phyloP scores from a whole-genome alignment of 1,140 invertebrate genomes.

The Neoseiulus cucumeris region DNA sequence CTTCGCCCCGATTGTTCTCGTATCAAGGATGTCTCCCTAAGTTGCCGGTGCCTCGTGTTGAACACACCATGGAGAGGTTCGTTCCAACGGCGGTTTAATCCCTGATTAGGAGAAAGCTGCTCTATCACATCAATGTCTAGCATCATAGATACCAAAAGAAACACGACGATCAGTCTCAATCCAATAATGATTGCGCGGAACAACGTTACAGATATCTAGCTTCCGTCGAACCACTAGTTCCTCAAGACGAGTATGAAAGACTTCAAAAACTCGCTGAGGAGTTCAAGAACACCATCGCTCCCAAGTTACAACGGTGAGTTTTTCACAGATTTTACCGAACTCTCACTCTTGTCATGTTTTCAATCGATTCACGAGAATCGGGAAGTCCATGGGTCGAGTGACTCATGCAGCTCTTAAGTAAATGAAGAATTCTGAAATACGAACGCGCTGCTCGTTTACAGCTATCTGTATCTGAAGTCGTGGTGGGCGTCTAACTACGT shows the following conservation, averaged over 20 bases:
- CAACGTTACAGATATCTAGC: conserved; percentile 41
- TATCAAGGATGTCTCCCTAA: conserved; percentile 87
- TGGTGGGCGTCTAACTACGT: conserved; percentile 45
- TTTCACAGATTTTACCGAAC: too few relatives aligned
- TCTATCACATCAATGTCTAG: too few relatives aligned
- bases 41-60: conserved; percentile 63
- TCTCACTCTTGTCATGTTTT: too few relatives aligned
- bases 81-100: too few relatives aligned
- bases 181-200: background rate
- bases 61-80: conserved; percentile 57
- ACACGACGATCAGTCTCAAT: too few relatives aligned
- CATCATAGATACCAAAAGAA: too few relatives aligned
- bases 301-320: conserved; percentile 55
- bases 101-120: too few relatives aligned
- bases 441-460: too few relatives aligned
- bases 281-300: conserved; percentile 70
- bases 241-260: conserved; percentile 52
- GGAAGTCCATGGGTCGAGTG: too few relatives aligned
- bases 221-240: conserved; percentile 61
- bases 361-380: too few relatives aligned
- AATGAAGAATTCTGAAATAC: too few relatives aligned
- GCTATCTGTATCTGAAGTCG: conserved; percentile 75
- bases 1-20: conserved; percentile 77
- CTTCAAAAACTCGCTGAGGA: conserved; percentile 68
- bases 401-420: too few relatives aligned